Evolutionary conservation across 2,888 invertebrate species (phyloP).

Genomic region (Ceriagrion tenellum): DNA sequence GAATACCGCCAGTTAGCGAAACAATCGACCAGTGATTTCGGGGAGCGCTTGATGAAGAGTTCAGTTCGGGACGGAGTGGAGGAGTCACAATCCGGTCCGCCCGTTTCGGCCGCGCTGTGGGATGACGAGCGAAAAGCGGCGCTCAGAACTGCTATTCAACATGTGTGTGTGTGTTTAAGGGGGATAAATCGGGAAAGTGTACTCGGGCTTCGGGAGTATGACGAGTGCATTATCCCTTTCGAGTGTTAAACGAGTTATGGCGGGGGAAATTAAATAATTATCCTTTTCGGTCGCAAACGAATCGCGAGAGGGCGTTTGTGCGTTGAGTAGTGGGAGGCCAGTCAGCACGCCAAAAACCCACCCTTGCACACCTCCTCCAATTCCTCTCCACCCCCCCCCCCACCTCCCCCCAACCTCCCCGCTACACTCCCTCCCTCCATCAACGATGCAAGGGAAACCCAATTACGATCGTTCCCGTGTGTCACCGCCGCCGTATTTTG

Average conservation of each 20-base stretch:
- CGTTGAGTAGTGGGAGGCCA: no score
- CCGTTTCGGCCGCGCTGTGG: background rate
- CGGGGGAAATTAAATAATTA: slow-evolving; percentile 62
- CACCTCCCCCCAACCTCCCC: background rate
- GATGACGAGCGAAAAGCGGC: background rate
- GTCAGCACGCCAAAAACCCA: no score
- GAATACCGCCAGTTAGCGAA: background rate
- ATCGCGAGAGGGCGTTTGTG: background rate
- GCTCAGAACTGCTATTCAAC: background rate
- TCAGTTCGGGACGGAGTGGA: background rate
- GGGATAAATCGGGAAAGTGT: background rate
- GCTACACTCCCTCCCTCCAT: background rate
- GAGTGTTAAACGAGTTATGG: slow-evolving; percentile 59
- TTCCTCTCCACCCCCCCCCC: background rate
- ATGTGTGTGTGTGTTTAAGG: background rate
- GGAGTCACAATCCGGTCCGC: background rate
- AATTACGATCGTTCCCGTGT: slow-evolving; percentile 60
- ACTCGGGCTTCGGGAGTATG: background rate
- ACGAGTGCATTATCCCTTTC: background rate
- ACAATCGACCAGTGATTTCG: slow-evolving; percentile 5
- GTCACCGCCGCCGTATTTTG: slow-evolving; percentile 61
- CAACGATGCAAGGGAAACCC: slow-evolving; percentile 15
- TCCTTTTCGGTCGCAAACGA: slow-evolving; percentile 44
- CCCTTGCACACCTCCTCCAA: no score
- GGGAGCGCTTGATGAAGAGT: background rate